Conservation (phyloP, 1,140 invertebrate genomes). For the Drosophila hydei region DNA sequence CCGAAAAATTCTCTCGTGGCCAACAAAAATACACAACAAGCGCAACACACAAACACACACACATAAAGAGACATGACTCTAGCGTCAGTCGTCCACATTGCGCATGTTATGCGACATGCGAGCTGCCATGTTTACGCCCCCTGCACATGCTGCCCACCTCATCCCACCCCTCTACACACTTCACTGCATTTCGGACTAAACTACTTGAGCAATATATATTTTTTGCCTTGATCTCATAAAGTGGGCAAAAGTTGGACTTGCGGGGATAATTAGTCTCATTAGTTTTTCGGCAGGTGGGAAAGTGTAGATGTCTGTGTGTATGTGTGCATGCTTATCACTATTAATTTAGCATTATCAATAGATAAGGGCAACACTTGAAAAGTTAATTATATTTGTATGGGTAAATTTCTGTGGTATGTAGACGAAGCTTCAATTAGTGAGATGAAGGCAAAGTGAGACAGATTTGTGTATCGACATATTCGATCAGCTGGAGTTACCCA, state of each 20-base stretch:
- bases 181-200: constrained; percentile 17
- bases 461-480: too few species aligned
- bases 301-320: not conserved
- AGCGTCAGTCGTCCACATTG: constrained; percentile 44
- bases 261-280: constrained; percentile 25
- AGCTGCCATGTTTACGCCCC: constrained; percentile 67
- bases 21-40: constrained; percentile 52
- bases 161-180: not conserved
- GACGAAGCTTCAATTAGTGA: not conserved
- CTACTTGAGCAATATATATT: not conserved
- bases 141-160: not conserved
- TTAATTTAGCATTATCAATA: constrained; percentile 9
- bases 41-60: constrained; percentile 19
- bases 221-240: constrained; percentile 10
- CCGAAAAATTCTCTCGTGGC: constrained; percentile 65
- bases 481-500: too few species aligned
- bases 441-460: too few species aligned
- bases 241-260: constrained; percentile 9
- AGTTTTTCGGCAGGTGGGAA: constrained; percentile 8
- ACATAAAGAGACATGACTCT: constrained; percentile 18
- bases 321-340: not conserved
- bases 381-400: not conserved
- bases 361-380: not conserved
- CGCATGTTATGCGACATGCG: constrained; percentile 73
- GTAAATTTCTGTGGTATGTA: not conserved